Evolutionary conservation across 2,888 invertebrate species (phyloP).

Genomic region (Megastigmus dorsalis): DNA sequence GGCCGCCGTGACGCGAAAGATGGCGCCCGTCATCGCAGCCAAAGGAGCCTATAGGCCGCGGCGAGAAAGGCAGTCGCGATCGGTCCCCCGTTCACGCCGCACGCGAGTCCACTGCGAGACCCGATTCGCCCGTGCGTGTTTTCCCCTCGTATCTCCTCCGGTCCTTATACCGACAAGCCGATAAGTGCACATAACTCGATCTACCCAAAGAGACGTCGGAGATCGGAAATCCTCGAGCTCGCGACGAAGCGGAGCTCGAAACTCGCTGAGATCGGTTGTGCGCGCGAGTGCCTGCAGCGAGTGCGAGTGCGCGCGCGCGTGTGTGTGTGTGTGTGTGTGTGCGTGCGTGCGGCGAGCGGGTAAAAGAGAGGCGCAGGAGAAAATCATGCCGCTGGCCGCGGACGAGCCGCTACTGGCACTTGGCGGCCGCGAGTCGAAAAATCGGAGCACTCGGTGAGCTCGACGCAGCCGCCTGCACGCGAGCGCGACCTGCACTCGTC

Average conservation of each 20-base stretch:
- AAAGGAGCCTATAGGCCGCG: constrained; percentile 28
- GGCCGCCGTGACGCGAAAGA: constrained; percentile 17
- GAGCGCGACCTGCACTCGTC: background rate
- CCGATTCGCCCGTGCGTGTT: no score
- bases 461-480: constrained; percentile 6
- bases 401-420: background rate
- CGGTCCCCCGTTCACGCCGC: constrained; percentile 2
- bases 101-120: no score
- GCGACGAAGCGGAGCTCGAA: no score
- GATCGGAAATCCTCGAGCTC: no score
- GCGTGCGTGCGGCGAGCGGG: background rate
- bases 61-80: constrained; percentile 38
- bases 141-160: no score
- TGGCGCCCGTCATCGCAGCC: constrained; percentile 36
- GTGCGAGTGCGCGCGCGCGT: no score
- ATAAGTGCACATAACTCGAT: no score
- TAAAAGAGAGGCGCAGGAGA: background rate
- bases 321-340: no score
- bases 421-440: constrained; percentile 3
- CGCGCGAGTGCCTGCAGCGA: no score
- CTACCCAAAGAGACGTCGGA: no score
- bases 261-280: no score
- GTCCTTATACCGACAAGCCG: no score
- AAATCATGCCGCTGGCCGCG: constrained; percentile 2
- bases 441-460: constrained; percentile 33